These are phyloP conservation scores for Rhopilema esculentum DNA, from an alignment of 30 jellyfish, hydroid and myxozoan species.

Conservation along the genomic window DNA sequence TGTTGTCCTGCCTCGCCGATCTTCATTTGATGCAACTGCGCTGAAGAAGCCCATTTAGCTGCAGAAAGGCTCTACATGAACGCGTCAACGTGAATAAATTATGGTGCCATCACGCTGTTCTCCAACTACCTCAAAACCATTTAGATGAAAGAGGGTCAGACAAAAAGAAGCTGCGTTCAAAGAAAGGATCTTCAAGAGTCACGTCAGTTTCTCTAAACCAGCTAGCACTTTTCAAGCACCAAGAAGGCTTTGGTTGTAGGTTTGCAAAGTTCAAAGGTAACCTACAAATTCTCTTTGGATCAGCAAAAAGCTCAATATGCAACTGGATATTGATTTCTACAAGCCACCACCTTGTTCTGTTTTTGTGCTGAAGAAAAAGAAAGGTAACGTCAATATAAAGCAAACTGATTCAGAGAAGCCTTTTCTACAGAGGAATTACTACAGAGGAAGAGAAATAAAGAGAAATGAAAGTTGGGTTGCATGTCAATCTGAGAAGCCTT, in stretches of 20 bases:
- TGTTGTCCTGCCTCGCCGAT: background rate
- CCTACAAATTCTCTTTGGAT: background rate
- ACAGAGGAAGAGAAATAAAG: background rate
- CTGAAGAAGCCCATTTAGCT: background rate
- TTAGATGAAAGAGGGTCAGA: background rate
- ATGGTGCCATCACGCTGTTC: background rate
- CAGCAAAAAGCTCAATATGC: background rate
- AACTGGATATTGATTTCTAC: background rate
- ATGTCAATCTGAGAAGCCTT: background rate
- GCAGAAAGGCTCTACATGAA: background rate
- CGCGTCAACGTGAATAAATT: background rate
- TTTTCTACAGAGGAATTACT: background rate
- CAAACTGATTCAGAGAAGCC: background rate
- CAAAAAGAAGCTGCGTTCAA: background rate
- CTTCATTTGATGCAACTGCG: background rate
- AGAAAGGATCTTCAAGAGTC: too few relatives aligned
- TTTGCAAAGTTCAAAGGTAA: too few relatives aligned
- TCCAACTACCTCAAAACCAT: background rate
- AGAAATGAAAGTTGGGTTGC: background rate
- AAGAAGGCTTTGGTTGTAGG: too few relatives aligned
- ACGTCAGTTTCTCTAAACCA: too few relatives aligned
- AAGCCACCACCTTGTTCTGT: constrained; percentile 72
- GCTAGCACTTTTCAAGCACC: too few relatives aligned
- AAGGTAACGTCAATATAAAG: background rate
- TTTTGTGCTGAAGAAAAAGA: constrained; percentile 12